phyloP scores from a whole-genome alignment of 1,140 invertebrate genomes.

The Drosophila orosa region DNA sequence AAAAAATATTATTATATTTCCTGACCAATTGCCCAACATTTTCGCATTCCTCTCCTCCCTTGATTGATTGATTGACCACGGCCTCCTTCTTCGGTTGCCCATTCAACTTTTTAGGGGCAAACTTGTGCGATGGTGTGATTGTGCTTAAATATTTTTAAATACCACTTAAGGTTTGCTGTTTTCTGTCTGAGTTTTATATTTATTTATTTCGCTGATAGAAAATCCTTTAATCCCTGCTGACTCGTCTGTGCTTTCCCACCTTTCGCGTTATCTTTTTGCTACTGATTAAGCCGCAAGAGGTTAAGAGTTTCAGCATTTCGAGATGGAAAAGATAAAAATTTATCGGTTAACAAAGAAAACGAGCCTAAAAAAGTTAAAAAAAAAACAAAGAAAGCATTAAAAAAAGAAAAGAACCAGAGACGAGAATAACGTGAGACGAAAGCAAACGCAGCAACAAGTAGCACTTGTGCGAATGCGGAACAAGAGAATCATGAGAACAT shows the following conservation, averaged over 20 bases:
- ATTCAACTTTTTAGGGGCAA: conserved; percentile 13
- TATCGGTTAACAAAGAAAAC: conserved; percentile 49
- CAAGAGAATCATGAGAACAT: conserved; percentile 35
- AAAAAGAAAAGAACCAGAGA: conserved; percentile 10
- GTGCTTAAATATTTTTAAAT: not conserved
- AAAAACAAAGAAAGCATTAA: conserved; percentile 5
- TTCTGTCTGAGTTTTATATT: too few species aligned
- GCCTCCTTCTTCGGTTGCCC: conserved; percentile 8
- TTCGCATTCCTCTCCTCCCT: conserved; percentile 28
- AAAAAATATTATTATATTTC: conserved; percentile 25
- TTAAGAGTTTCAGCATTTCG: conserved; percentile 13
- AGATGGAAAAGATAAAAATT: conserved; percentile 29
- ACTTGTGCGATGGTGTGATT: conserved; percentile 14
- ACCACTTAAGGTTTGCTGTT: too few species aligned
- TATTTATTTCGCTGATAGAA: not conserved
- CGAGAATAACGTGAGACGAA: conserved; percentile 30
- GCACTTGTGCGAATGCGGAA: conserved; percentile 34
- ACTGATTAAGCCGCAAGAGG: conserved; percentile 25
- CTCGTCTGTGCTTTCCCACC: not conserved
- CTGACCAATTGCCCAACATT: conserved; percentile 46
- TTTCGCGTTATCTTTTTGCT: conserved; percentile 12
- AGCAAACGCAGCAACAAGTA: conserved; percentile 55
- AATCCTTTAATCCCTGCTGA: conserved; percentile 1
- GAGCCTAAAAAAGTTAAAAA: conserved; percentile 17
- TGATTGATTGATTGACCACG: conserved; percentile 34